Percentiles rank a stretch among this genome's conserved stretches.
These are phyloP conservation scores for Papilio glaucus DNA, from an alignment of 1,140 invertebrate genomes.

Conservation along the genomic window DNA sequence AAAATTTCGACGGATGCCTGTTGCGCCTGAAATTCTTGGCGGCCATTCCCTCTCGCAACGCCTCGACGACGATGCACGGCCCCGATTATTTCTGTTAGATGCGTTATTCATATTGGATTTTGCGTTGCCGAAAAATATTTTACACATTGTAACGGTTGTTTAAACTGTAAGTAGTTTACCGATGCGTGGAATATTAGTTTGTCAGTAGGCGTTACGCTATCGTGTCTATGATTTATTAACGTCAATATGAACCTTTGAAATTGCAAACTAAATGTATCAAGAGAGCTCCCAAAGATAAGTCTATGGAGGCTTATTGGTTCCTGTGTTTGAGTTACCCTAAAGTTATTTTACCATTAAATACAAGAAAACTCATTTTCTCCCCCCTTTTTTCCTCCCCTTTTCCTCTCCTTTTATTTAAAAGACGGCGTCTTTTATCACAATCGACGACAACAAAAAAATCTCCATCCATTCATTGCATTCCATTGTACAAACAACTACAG, in stretches of 20 bases:
- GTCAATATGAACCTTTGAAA: neutral
- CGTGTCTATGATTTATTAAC: neutral
- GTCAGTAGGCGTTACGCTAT: neutral
- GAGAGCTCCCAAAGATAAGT: too few relatives aligned
- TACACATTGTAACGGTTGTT: slow-evolving; percentile 1
- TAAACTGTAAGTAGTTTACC: slow-evolving; percentile 3
- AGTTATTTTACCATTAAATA: too few relatives aligned
- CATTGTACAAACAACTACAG: too few relatives aligned
- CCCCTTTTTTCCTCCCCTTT: too few relatives aligned
- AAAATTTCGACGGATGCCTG: slow-evolving; percentile 50
- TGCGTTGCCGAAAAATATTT: slow-evolving; percentile 35
- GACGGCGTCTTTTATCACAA: too few relatives aligned
- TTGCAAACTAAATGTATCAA: neutral
- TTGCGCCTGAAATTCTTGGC: slow-evolving; percentile 60
- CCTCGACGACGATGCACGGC: slow-evolving; percentile 47
- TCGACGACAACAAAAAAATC: too few relatives aligned
- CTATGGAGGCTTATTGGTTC: too few relatives aligned
- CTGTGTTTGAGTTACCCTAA: too few relatives aligned
- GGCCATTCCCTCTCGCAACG: slow-evolving; percentile 46
- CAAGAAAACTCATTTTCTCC: too few relatives aligned
- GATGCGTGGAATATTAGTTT: neutral
- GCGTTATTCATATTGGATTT: slow-evolving; percentile 40
- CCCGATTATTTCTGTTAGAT: slow-evolving; percentile 58
- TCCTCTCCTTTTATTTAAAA: too few relatives aligned
- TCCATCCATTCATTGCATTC: too few relatives aligned